These are phyloP conservation scores for Campylorhamphus procurvoides DNA, from an alignment of 2,113 vertebrate species.

Conservation along the genomic window DNA sequence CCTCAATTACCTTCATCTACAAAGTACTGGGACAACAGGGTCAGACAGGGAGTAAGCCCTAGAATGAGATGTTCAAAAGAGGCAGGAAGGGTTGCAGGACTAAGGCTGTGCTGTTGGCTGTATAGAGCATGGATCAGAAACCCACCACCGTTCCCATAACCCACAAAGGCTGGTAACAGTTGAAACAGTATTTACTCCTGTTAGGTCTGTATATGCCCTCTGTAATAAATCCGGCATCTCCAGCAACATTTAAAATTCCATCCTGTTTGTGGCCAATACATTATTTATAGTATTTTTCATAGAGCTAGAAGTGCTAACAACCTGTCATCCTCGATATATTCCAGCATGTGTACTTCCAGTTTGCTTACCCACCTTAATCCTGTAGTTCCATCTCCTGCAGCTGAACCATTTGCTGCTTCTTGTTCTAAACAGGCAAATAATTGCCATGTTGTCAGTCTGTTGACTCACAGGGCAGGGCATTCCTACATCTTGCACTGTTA, in stretches of 20 bases:
- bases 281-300: not conserved
- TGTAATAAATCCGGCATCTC: not conserved
- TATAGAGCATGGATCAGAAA: not conserved
- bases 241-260: not conserved
- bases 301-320: not conserved
- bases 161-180: not conserved
- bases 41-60: not conserved
- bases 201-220: not conserved
- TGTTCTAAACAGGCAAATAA: not conserved
- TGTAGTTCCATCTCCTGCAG: not conserved
- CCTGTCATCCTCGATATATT: not conserved
- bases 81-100: not conserved
- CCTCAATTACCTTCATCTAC: not conserved
- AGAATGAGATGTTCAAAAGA: not conserved
- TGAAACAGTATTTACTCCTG: not conserved
- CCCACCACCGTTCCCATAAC: not conserved
- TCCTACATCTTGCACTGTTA: not conserved
- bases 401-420: not conserved
- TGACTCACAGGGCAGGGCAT: constrained; percentile 21
- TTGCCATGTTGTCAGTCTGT: not conserved
- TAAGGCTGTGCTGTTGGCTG: not conserved
- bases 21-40: not conserved
- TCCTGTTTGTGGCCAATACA: not conserved
- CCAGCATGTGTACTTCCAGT: not conserved
- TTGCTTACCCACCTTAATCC: not conserved